phyloP scores from a whole-genome alignment of 2,113 vertebrate genomes.

The Dolichotis patagonum region DNA sequence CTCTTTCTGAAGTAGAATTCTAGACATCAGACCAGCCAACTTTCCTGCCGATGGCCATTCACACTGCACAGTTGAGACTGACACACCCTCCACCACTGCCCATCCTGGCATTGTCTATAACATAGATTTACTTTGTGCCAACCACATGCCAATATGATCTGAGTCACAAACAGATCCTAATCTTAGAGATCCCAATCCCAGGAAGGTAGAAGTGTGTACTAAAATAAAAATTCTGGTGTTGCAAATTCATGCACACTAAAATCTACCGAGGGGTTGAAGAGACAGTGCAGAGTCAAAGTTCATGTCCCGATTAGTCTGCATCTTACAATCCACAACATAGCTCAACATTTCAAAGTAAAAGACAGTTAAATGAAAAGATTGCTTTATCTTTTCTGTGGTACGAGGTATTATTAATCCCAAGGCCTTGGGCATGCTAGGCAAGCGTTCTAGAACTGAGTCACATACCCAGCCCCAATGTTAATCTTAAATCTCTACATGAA shows the following conservation, averaged over 20 bases:
- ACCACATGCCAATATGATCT: not conserved
- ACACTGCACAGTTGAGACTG: not conserved
- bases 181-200: not conserved
- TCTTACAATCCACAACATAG: not conserved
- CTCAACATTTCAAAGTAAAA: not conserved
- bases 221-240: conserved; percentile 9
- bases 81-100: not conserved
- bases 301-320: not conserved
- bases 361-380: not conserved
- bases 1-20: not conserved
- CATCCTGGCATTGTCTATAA: not conserved
- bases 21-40: not conserved
- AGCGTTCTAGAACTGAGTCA: not conserved
- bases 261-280: not conserved
- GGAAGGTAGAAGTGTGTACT: not conserved
- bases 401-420: no score
- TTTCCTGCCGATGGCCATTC: not conserved
- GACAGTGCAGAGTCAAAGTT: not conserved
- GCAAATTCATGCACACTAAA: not conserved
- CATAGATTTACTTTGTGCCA: not conserved
- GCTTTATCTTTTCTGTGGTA: not conserved
- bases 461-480: not conserved
- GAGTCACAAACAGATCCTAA: conserved; percentile 35
- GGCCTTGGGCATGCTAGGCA: not conserved
- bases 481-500: not conserved